phyloP scores from a whole-genome alignment of 2,888 invertebrate species.

The Tinea pellionella region DNA sequence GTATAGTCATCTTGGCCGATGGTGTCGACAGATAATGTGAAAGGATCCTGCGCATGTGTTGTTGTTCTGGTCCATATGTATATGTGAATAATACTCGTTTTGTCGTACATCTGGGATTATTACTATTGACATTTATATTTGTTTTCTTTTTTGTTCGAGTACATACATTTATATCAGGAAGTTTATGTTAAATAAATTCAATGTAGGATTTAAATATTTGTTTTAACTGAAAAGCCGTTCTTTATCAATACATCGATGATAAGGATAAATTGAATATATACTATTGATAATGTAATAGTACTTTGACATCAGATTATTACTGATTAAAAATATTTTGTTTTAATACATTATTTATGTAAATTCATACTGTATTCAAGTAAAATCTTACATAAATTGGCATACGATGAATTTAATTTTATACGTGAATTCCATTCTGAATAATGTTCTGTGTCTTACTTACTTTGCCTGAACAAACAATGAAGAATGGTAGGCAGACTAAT shows the following conservation, averaged over 20 bases:
- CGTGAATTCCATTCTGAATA: too few relatives aligned
- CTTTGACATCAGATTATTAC: neutral
- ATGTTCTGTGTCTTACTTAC: too few relatives aligned
- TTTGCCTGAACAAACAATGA: too few relatives aligned
- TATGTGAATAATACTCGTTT: neutral
- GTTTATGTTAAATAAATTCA: neutral
- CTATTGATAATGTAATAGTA: neutral
- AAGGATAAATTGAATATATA: neutral
- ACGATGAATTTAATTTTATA: too few relatives aligned
- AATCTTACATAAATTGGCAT: too few relatives aligned
- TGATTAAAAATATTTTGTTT: neutral
- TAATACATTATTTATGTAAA: neutral
- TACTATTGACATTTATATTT: neutral
- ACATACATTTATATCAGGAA: neutral
- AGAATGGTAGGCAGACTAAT: too few relatives aligned
- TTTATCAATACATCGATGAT: neutral
- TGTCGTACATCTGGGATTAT: neutral
- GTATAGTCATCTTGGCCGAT: neutral
- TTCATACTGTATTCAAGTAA: too few relatives aligned
- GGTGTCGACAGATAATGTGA: neutral
- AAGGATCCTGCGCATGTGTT: neutral
- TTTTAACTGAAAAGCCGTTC: neutral
- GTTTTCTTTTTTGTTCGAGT: neutral
- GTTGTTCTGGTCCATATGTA: neutral
- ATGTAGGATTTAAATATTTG: neutral